Conservation (phyloP, 2,113 vertebrate genomes). For the Pogonocichla stellata region DNA sequence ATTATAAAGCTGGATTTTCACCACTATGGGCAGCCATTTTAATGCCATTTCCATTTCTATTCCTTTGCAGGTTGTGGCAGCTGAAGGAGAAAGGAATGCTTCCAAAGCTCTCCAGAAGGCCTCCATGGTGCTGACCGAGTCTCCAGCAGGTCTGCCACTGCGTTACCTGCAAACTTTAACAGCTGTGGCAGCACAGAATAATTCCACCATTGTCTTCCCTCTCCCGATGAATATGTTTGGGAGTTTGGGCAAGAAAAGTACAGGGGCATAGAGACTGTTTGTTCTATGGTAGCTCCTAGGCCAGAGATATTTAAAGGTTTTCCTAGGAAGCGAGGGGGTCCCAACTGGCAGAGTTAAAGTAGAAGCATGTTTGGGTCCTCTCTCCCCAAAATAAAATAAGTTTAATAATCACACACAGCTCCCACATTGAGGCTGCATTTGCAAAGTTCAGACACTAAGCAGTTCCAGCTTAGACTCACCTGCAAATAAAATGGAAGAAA, state of each 20-base stretch:
- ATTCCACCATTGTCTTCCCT: constrained; percentile 89
- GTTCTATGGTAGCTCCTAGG: not conserved
- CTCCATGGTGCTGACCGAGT: constrained; percentile 78
- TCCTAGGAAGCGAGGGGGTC: not conserved
- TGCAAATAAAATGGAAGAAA: not conserved
- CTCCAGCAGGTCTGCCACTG: constrained; percentile 81
- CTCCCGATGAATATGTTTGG: constrained; percentile 84
- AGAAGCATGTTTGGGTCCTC: not conserved
- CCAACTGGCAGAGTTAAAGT: not conserved
- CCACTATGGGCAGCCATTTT: fast-evolving
- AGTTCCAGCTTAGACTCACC: not conserved
- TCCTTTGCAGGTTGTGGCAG: constrained; percentile 60
- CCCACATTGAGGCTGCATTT: not conserved
- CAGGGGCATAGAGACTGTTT: not conserved
- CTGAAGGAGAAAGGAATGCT: constrained; percentile 82
- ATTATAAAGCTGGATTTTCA: not conserved
- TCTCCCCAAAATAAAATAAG: not conserved
- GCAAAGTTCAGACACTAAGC: not conserved
- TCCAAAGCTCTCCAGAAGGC: constrained; percentile 86
- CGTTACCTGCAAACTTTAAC: constrained; percentile 84
- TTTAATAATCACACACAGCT: not conserved
- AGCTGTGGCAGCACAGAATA: constrained; percentile 83
- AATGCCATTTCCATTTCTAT: not conserved
- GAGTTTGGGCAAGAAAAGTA: constrained; percentile 34
- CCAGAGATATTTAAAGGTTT: not conserved